Evolutionary conservation across 2,888 invertebrate genomes (phyloP).

Genomic region (Drosophila suboccidentalis): DNA sequence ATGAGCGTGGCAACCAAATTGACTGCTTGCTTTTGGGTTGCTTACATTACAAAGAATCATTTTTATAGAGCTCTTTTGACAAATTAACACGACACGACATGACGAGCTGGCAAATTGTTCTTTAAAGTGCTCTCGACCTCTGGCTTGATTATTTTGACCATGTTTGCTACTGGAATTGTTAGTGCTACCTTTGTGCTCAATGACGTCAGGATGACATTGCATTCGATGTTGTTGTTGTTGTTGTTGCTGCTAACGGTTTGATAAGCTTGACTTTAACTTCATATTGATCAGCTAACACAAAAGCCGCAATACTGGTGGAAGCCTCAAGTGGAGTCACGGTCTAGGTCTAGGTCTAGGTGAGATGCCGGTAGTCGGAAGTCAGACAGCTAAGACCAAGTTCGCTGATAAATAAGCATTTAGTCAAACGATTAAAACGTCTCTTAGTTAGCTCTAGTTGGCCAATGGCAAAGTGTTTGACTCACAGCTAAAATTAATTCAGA

Average conservation of each 20-base stretch:
- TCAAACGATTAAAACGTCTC: slow-evolving; percentile 37
- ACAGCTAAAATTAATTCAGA: slow-evolving; percentile 40
- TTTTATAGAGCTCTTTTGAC: slow-evolving; percentile 48
- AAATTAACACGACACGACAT: slow-evolving; percentile 40
- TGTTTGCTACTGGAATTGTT: slow-evolving; percentile 34
- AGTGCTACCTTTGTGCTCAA: slow-evolving; percentile 20
- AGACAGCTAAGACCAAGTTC: slow-evolving; percentile 61
- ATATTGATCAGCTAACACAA: neutral
- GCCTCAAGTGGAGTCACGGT: slow-evolving; percentile 51
- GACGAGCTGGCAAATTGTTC: slow-evolving; percentile 59
- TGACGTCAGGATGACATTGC: slow-evolving; percentile 41
- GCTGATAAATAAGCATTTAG: slow-evolving; percentile 62
- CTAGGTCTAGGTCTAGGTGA: slow-evolving; percentile 70
- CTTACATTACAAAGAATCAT: slow-evolving; percentile 58
- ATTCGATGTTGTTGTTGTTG: neutral
- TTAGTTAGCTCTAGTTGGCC: slow-evolving; percentile 63
- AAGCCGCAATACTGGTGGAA: slow-evolving; percentile 17
- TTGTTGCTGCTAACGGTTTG: slow-evolving; percentile 50
- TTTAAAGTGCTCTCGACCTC: slow-evolving; percentile 67
- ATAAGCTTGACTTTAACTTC: slow-evolving; percentile 28
- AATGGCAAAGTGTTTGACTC: slow-evolving; percentile 52
- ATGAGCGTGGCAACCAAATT: slow-evolving; percentile 29
- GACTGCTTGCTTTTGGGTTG: slow-evolving; percentile 23
- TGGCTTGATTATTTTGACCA: slow-evolving; percentile 67
- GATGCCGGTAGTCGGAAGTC: slow-evolving; percentile 66